Evolutionary conservation across 23 tunicate species (phyloP).

Genomic region (Oikopleura albicans): DNA sequence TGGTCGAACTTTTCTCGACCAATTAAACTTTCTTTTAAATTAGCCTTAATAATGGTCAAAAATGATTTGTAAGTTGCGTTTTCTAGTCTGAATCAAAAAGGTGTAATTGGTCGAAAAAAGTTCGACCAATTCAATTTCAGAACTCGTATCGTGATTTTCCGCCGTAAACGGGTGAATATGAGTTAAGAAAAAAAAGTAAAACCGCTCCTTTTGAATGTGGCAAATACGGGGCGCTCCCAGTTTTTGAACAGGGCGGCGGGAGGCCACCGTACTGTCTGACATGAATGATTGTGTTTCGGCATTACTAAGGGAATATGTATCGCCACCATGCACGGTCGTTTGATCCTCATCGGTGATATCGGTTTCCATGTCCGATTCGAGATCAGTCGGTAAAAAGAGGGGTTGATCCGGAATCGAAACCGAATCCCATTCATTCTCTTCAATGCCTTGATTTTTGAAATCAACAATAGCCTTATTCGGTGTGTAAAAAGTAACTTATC

Average conservation of each 20-base stretch:
- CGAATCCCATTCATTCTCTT: conserved; percentile 44
- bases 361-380: conserved; percentile 28
- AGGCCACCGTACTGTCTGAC: conserved; percentile 5
- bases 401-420: conserved; percentile 72
- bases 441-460: conserved; percentile 73
- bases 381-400: conserved; percentile 39
- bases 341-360: background rate
- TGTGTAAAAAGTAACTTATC: no score
- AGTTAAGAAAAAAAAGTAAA: no score
- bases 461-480: no score
- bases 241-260: background rate
- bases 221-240: background rate
- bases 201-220: background rate
- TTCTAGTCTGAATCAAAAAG: no score
- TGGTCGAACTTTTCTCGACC: no score
- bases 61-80: no score
- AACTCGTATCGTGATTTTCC: no score
- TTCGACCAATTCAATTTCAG: no score
- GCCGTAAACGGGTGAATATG: no score
- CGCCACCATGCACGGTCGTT: background rate
- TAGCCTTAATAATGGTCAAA: no score
- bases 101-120: no score
- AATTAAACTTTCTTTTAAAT: no score
- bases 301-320: background rate
- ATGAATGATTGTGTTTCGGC: background rate